Conservation (phyloP, 2,888 invertebrate genomes). For the Oscheius sp. region DNA sequence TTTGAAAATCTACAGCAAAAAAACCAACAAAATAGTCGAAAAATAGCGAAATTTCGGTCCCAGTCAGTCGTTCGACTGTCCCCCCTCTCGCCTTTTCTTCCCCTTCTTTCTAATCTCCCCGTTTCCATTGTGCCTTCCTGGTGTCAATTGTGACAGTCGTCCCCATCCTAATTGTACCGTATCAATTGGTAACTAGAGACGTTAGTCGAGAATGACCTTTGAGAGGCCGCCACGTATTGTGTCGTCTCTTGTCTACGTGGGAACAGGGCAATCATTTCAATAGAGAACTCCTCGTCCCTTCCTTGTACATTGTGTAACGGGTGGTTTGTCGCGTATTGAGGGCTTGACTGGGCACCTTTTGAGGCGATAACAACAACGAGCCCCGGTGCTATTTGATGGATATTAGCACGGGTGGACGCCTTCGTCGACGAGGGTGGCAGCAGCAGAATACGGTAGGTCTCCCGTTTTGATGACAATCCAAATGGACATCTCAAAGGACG, state of each 20-base stretch:
- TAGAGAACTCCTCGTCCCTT: not conserved
- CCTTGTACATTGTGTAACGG: constrained; percentile 20
- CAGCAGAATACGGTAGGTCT: too few relatives aligned
- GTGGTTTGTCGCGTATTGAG: constrained; percentile 36
- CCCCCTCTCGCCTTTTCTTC: not conserved
- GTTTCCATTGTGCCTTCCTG: not conserved
- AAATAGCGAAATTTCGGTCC: not conserved
- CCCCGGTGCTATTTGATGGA: constrained; percentile 41
- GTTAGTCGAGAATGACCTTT: constrained; percentile 24
- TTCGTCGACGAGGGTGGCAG: not conserved
- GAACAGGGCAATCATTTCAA: not conserved
- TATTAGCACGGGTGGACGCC: constrained; percentile 37
- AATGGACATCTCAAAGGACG: too few relatives aligned
- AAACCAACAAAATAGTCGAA: too few relatives aligned
- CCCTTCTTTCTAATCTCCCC: not conserved
- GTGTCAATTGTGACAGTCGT: constrained; percentile 17
- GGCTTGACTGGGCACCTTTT: constrained; percentile 33
- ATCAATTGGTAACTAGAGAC: constrained; percentile 29
- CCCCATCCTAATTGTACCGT: constrained; percentile 19
- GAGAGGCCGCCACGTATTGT: not conserved
- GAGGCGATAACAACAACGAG: constrained; percentile 36
- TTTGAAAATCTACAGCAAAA: too few relatives aligned
- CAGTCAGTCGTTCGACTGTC: not conserved
- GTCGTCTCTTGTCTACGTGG: not conserved
- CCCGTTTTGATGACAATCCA: not conserved